Conservation (phyloP, 2,888 invertebrate species). For the Erebia aethiops region DNA sequence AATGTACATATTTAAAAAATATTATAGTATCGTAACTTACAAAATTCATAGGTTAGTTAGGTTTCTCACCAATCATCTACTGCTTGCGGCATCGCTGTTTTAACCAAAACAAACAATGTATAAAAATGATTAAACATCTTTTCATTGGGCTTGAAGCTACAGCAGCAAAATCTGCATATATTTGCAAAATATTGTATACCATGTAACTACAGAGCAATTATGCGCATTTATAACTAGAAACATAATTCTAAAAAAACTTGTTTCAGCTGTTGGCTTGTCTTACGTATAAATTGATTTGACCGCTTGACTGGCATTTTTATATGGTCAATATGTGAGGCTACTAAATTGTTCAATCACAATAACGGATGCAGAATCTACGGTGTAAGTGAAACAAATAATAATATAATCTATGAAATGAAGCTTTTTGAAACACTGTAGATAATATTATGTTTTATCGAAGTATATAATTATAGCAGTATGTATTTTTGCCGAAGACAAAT, state of each 20-base stretch:
- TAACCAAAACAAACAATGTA: neutral
- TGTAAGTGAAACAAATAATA: slow-evolving; percentile 9
- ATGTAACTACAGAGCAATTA: slow-evolving; percentile 24
- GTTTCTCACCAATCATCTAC: too few species aligned
- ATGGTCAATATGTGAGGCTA: slow-evolving; percentile 26
- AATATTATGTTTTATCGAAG: neutral
- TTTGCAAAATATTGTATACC: slow-evolving; percentile 27
- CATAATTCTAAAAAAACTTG: slow-evolving; percentile 28
- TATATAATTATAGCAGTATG: too few species aligned
- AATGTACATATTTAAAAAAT: too few species aligned
- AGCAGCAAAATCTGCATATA: slow-evolving; percentile 22
- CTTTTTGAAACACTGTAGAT: neutral
- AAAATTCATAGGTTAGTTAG: too few species aligned
- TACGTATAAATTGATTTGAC: slow-evolving; percentile 32
- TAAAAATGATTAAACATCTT: slow-evolving; percentile 3
- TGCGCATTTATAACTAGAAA: slow-evolving; percentile 28
- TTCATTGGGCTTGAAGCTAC: slow-evolving; percentile 9
- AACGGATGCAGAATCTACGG: slow-evolving; percentile 13
- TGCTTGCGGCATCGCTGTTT: neutral
- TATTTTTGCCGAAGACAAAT: too few species aligned
- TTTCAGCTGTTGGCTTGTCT: slow-evolving; percentile 25
- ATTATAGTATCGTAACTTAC: too few species aligned
- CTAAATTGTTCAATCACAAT: slow-evolving; percentile 24
- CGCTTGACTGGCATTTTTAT: slow-evolving; percentile 29
- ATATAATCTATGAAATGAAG: neutral